These are phyloP conservation scores for Pardosa pseudoannulata DNA, from an alignment of 2,888 invertebrate genomes.

Conservation along the genomic window DNA sequence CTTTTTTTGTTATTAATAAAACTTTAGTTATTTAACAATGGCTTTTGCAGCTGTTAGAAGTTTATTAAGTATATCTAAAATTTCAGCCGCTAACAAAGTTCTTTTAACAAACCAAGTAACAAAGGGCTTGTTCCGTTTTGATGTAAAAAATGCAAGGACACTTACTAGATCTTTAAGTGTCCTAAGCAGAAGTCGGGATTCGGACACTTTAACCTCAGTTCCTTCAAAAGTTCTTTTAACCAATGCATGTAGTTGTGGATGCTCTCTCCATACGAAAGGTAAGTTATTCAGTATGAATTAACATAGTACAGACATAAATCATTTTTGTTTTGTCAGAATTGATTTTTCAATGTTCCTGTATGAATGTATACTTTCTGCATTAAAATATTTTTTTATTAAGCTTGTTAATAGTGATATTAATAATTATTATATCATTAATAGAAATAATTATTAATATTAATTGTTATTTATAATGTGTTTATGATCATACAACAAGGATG, in stretches of 20 bases:
- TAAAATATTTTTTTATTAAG: too few relatives aligned
- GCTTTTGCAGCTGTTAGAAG: slow-evolving; percentile 34
- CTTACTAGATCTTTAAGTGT: slow-evolving; percentile 38
- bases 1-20: too few relatives aligned
- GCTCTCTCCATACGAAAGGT: slow-evolving; percentile 56
- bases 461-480: too few relatives aligned
- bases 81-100: slow-evolving; percentile 9
- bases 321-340: too few relatives aligned
- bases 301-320: too few relatives aligned
- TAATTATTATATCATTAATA: too few relatives aligned
- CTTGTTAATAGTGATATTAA: too few relatives aligned
- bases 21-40: slow-evolving; percentile 30
- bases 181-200: slow-evolving; percentile 28
- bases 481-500: too few relatives aligned
- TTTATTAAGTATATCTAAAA: slow-evolving; percentile 12
- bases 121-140: slow-evolving; percentile 9
- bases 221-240: neutral
- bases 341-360: too few relatives aligned
- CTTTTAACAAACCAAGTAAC: slow-evolving; percentile 21
- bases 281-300: too few relatives aligned
- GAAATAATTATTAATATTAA: too few relatives aligned
- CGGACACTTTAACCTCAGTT: neutral
- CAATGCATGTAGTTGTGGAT: slow-evolving; percentile 34
- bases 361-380: too few relatives aligned
- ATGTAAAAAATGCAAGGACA: slow-evolving; percentile 29